Evolutionary conservation across 2,888 invertebrate species (phyloP).

Genomic region (Cerastoderma edule): DNA sequence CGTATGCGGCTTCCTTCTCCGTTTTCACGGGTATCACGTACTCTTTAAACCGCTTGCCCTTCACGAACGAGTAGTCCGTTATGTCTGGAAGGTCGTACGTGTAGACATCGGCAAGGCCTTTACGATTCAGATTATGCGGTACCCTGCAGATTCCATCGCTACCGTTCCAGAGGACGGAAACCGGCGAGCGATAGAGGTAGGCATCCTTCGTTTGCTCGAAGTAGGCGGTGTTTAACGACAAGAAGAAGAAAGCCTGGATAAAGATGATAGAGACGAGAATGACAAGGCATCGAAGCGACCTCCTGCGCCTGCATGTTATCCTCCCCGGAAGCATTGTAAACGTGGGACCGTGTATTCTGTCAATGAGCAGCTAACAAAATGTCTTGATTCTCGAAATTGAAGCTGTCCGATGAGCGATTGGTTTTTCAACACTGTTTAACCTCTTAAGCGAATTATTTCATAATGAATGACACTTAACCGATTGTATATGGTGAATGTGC

Average conservation of each 20-base stretch:
- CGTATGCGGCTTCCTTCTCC: slow-evolving; percentile 54
- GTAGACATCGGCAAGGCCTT: slow-evolving; percentile 54
- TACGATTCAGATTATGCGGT: background rate
- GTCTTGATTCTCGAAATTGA: too few species aligned
- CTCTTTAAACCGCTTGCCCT: slow-evolving; percentile 65
- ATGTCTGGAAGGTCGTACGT: slow-evolving; percentile 70
- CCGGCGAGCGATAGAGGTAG: background rate
- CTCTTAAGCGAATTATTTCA: too few species aligned
- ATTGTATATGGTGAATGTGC: too few species aligned
- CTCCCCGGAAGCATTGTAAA: background rate
- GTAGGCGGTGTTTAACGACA: background rate
- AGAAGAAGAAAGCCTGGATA: slow-evolving; percentile 2
- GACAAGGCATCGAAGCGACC: slow-evolving; percentile 1
- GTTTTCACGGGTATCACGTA: slow-evolving; percentile 70
- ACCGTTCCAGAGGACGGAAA: background rate
- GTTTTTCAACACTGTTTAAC: too few species aligned
- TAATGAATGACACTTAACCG: too few species aligned
- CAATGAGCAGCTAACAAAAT: too few species aligned
- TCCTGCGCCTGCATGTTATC: background rate
- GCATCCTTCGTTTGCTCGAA: background rate
- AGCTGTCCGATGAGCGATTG: too few species aligned
- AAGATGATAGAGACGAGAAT: background rate
- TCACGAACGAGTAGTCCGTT: slow-evolving; percentile 67
- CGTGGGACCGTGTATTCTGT: too few species aligned
- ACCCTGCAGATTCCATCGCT: background rate